Evolutionary conservation across 2,113 vertebrate species (phyloP).

Genomic region (Sceloporus undulatus): DNA sequence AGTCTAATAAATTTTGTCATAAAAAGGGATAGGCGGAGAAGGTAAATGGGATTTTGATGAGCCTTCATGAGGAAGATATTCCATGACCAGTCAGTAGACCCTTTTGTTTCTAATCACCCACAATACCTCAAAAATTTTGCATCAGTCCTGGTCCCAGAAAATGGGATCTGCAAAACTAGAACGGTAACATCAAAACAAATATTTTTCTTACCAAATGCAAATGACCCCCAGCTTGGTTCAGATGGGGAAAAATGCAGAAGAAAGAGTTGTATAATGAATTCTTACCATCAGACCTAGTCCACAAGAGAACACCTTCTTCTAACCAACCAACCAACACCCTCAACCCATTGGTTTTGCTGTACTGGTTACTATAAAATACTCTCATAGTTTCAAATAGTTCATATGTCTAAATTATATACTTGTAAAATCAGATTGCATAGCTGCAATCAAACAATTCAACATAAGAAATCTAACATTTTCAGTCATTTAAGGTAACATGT

Average conservation of each 20-base stretch:
- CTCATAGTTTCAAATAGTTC: neutral
- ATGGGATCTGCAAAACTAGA: neutral
- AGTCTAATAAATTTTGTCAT: neutral
- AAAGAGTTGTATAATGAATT: neutral
- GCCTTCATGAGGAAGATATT: too few relatives aligned
- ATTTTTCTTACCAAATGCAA: neutral
- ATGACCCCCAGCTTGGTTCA: neutral
- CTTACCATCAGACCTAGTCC: neutral
- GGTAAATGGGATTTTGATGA: neutral
- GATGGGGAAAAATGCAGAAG: neutral
- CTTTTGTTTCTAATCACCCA: neutral
- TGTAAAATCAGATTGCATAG: neutral
- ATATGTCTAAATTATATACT: neutral
- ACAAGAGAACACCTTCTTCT: neutral
- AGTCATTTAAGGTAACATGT: neutral
- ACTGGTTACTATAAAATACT: neutral
- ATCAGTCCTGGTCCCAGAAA: neutral
- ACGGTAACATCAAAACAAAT: neutral
- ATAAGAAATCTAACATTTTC: neutral
- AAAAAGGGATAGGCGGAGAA: neutral
- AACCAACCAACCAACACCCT: neutral
- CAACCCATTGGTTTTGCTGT: neutral
- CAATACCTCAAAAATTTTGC: neutral
- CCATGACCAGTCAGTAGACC: neutral
- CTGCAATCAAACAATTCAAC: neutral